Base-by-base conservation (phyloP, 2,113 vertebrate genomes). In the Myiagra hebetior region DNA sequence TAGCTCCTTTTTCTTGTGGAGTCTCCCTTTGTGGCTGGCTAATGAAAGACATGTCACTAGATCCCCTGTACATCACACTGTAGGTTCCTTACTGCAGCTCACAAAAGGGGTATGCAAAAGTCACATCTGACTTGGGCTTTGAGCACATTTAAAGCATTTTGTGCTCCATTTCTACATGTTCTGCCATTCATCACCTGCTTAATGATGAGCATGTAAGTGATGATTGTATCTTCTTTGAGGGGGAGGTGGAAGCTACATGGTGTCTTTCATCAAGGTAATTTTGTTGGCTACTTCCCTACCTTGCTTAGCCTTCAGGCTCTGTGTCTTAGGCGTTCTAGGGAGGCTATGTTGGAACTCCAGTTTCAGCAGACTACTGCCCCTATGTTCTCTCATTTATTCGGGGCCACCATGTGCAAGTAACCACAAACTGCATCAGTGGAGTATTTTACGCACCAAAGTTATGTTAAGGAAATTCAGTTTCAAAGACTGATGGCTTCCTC, bases 241-340 rank as follows among this genome's bases (percentile, higher is more conserved):
- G 6, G 39, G 42, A 64, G 37, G 44, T 72, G 11, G 77, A 55
- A 86, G 47, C 39, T 83, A 57, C 42, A n/a, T 56, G 22, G 33
- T 70, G 44, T 76, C n/a, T 89, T 91, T 93, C 72, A 44, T 83
- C 52, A 79, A 19, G 26, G 22, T 76, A 18, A 28, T 87, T 89
- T 87, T 26, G 35, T 60, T 87, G 49, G 20, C 50, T 77, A 10
- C 39, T 92, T 89, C 13, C 53, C 24, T 86, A 8, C 62, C 72
- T 86, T 39, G 37, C 23, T 86, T 55, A 55, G 19, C 39, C 39
- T 69, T 60, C 55, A 77, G 63, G 39, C 42, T 65, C 41, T 10
- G 2, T 17, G n/a, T 62, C 28, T 47, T 78, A 50, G 11, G 47
- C 1, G 0, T 74, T 84, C 52, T 52, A 74, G n/a, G 47, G 52